phyloP scores from a whole-genome alignment of 64 coral and sea anemone species.

The Trachythela sp. region DNA sequence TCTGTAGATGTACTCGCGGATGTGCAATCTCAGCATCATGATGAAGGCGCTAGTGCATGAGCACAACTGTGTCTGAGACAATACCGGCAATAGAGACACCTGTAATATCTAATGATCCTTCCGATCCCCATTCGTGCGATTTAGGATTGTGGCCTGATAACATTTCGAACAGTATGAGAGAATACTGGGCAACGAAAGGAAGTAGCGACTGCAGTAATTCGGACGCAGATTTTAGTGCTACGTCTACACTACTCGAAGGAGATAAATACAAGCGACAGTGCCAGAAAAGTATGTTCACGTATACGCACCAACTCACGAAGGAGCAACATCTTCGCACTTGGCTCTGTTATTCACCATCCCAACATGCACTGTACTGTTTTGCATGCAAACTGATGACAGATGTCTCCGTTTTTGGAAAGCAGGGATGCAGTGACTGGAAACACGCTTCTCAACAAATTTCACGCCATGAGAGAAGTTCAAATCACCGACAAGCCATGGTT shows the following conservation, averaged over 20 bases:
- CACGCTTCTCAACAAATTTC: too few relatives aligned
- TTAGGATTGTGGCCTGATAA: constrained; percentile 4
- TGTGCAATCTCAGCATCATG: constrained; percentile 6
- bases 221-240: not conserved
- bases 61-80: too few relatives aligned
- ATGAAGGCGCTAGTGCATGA: constrained; percentile 3
- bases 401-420: too few relatives aligned
- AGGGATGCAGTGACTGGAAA: too few relatives aligned
- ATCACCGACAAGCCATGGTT: too few relatives aligned
- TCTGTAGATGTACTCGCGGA: not conserved
- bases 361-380: too few relatives aligned
- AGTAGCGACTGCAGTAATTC: not conserved
- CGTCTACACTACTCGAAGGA: not conserved
- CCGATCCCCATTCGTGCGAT: not conserved
- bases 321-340: too few relatives aligned
- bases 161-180: constrained; percentile 18
- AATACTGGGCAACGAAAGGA: constrained; percentile 24
- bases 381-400: too few relatives aligned
- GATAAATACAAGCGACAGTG: constrained; percentile 5
- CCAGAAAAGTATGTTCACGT: not conserved
- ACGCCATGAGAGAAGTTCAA: too few relatives aligned
- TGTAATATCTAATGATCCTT: constrained; percentile 1
- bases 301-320: not conserved
- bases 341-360: too few relatives aligned
- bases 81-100: constrained; percentile 1